These are phyloP conservation scores for Trichacis sp. DNA, from an alignment of 2,888 invertebrate genomes.

Conservation along the genomic window DNA sequence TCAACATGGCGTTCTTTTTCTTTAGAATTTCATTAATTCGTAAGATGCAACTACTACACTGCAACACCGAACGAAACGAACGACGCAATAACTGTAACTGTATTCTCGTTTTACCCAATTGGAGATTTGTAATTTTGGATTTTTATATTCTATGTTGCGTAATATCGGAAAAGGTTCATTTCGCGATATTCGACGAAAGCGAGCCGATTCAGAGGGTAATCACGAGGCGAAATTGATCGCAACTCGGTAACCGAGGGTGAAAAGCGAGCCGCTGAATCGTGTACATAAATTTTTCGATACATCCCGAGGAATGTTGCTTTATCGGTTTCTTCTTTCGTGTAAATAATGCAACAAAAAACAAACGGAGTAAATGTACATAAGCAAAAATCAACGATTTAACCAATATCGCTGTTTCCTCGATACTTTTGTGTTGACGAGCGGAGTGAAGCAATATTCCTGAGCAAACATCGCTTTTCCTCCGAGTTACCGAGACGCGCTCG, in stretches of 20 bases:
- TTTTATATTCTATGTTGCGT: background rate
- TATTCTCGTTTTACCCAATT: background rate
- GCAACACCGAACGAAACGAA: background rate
- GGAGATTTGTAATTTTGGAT: background rate
- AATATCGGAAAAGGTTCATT: too few relatives aligned
- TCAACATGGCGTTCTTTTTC: slow-evolving; percentile 9
- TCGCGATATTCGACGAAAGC: too few relatives aligned
- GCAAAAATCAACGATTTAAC: background rate
- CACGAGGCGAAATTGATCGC: too few relatives aligned
- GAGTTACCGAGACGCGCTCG: background rate
- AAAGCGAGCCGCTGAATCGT: too few relatives aligned
- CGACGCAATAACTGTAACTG: background rate
- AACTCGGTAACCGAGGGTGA: too few relatives aligned
- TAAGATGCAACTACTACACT: background rate
- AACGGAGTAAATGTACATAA: background rate
- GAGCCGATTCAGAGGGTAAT: too few relatives aligned
- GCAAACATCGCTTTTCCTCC: background rate
- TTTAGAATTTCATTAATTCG: slow-evolving; percentile 1
- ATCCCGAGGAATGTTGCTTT: background rate
- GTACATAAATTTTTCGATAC: too few relatives aligned
- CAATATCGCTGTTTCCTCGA: too few relatives aligned
- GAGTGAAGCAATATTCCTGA: background rate
- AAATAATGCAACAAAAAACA: background rate
- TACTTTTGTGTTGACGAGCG: background rate
- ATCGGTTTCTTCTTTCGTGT: background rate